These are phyloP conservation scores for Steinernema khuongi DNA, from an alignment of 1,140 invertebrate species.

Conservation along the genomic window DNA sequence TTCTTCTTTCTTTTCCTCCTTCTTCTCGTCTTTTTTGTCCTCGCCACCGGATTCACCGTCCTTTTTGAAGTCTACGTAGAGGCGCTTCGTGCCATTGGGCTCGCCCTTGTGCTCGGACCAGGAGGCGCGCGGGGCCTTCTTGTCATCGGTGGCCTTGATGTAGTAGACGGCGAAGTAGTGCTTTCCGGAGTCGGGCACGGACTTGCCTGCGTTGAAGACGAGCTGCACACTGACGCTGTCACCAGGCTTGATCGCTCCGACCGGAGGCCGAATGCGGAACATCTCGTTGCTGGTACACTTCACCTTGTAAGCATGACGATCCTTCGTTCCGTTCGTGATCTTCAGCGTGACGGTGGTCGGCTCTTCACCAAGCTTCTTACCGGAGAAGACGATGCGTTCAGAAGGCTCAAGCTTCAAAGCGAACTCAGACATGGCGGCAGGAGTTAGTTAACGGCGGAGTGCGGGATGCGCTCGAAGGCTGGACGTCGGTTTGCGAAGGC, in stretches of 20 bases:
- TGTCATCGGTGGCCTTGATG: slow-evolving; percentile 34
- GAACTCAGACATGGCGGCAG: slow-evolving; percentile 30
- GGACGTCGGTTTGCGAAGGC: too few species aligned
- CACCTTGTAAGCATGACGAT: slow-evolving; percentile 39
- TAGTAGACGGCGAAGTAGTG: slow-evolving; percentile 50
- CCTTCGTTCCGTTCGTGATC: slow-evolving; percentile 36
- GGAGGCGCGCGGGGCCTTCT: slow-evolving; percentile 28
- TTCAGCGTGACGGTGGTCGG: slow-evolving; percentile 26
- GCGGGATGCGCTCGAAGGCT: too few species aligned
- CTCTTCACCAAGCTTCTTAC: slow-evolving; percentile 40
- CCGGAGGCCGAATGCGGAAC: slow-evolving; percentile 49
- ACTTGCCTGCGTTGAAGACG: slow-evolving; percentile 42
- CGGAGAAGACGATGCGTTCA: slow-evolving; percentile 34
- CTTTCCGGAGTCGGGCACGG: slow-evolving; percentile 42
- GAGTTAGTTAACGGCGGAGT: too few species aligned
- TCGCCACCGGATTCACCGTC: slow-evolving; percentile 31
- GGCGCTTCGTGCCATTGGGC: slow-evolving; percentile 35
- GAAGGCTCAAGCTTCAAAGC: slow-evolving; percentile 35
- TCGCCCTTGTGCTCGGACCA: slow-evolving; percentile 34
- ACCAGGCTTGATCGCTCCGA: slow-evolving; percentile 32
- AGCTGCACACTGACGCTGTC: slow-evolving; percentile 33
- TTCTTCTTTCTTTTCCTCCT: slow-evolving; percentile 36
- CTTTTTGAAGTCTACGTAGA: slow-evolving; percentile 44
- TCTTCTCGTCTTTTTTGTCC: slow-evolving; percentile 41
- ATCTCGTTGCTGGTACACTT: slow-evolving; percentile 51